Base-by-base conservation (phyloP, 2,113 vertebrate genomes). In the Sigmodon hispidus region DNA sequence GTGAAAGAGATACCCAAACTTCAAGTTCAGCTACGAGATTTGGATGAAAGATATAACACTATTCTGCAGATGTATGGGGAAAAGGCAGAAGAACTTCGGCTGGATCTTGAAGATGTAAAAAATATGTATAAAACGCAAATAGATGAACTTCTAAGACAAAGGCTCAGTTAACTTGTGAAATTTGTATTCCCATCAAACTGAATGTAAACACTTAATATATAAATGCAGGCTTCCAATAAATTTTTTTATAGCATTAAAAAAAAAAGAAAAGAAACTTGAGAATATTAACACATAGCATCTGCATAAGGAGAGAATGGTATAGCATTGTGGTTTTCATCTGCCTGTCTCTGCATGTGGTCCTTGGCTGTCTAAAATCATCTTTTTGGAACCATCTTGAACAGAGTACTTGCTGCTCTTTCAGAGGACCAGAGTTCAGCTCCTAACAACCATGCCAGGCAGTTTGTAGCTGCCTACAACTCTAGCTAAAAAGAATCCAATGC, bases 61-160 rank as follows among this genome's bases (percentile, higher is more conserved):
- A 99, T 99, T 96, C 99, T 99, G 85, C 99, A 99, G 98, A 99
- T 99, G 99, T 99, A 99, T 59, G 99, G 99, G 76, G 99, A 99
- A 97, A 99, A 99, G 97, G 99, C 99, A 34, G 99, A 99, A 96
- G 99, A 99, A 65, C 98, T 99, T 59, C 98, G 99, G 12, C 98
- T 99, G 80, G 99, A 99, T 96, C 99, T 99, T 1, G 99, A 99
- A 97, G 99, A 99, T 98, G 99, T 99, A 77, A 99, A 99, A 98
- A 99, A 99, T 97, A 99, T 99, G 99, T 99, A 99, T 96, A 99
- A 99, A 98, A 99, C 98, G 84, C 99, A 99, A 97, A 99, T 99
- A 93, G 99, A 99, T 93, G 99, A 99, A 98, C 99, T 99, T 95
- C 97, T 99, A 93, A 98, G 99, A 97, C 99, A 99, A 90, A 98